Evolutionary conservation across 2,797 vertebrate genomes (phyloP).

Genomic region (Paramormyrops hopkinsi): DNA sequence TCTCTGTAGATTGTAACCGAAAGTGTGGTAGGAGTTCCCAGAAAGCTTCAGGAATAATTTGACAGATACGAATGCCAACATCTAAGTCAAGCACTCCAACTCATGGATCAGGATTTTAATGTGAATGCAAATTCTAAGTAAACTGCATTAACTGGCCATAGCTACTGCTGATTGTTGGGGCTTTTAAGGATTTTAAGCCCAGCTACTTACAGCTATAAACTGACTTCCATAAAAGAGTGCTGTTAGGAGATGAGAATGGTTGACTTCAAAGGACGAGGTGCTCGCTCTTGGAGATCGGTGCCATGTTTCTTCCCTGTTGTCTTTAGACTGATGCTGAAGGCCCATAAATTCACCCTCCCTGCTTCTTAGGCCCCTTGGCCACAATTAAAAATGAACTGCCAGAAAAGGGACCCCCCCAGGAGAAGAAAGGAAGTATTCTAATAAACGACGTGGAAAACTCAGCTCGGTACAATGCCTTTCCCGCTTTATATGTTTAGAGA

Average conservation of each 20-base stretch:
- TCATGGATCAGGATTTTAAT: not conserved
- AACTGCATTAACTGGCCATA: not conserved
- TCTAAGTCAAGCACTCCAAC: not conserved
- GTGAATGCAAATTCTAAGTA: not conserved
- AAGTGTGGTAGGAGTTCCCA: not conserved
- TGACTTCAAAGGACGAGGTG: not conserved
- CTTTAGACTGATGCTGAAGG: not conserved
- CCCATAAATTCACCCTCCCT: not conserved
- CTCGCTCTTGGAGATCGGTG: not conserved
- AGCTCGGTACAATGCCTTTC: not conserved
- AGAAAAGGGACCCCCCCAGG: not conserved
- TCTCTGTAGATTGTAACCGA: not conserved
- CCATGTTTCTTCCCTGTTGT: not conserved
- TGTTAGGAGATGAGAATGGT: not conserved
- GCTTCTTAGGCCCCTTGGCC: not conserved
- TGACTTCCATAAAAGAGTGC: constrained; percentile 12
- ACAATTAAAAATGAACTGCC: not conserved
- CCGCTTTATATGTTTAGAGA: not conserved
- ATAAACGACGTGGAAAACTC: not conserved
- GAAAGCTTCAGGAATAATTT: not conserved
- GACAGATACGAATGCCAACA: not conserved
- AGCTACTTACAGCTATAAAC: not conserved
- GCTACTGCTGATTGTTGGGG: not conserved
- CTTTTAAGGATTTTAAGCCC: not conserved
- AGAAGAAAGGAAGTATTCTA: not conserved